Conservation (phyloP, 1,140 invertebrate genomes). For the Diabrotica virgifera region DNA sequence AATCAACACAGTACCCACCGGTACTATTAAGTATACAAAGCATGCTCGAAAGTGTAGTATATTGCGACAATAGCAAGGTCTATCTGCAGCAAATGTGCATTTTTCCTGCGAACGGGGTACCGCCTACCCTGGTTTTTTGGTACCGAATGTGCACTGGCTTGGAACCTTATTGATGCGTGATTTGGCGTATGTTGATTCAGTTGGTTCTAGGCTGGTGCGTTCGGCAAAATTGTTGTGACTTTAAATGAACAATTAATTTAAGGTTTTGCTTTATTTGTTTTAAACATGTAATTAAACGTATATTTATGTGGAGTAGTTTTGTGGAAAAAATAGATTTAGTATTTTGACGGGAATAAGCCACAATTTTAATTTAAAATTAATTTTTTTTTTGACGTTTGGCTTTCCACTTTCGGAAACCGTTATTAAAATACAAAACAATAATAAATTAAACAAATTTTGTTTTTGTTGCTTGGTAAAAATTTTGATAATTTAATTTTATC, state of each 20-base stretch:
- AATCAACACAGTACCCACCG: conserved; percentile 13
- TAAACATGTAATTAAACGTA: no score
- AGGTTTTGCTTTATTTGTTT: no score
- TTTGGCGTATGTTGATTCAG: conserved; percentile 5
- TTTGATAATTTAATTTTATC: no score
- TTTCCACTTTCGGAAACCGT: no score
- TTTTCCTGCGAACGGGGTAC: conserved; percentile 1
- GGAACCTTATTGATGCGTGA: conserved; percentile 10
- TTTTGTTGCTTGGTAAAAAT: no score
- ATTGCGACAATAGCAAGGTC: conserved; percentile 23
- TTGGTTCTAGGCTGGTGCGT: not conserved
- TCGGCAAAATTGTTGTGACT: not conserved
- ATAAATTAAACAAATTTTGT: no score
- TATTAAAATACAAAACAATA: no score
- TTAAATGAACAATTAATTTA: not conserved
- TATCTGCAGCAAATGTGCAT: conserved; percentile 9
- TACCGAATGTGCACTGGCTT: conserved; percentile 13
- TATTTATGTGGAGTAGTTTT: no score
- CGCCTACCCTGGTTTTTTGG: conserved; percentile 14
- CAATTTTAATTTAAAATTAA: no score
- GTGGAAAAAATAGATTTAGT: no score
- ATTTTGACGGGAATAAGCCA: no score
- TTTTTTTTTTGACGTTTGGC: no score
- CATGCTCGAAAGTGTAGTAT: conserved; percentile 19
- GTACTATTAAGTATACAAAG: conserved; percentile 17